Evolutionary conservation across 1,140 invertebrate genomes (phyloP), one percentile per base, ranked within the genome.

Genomic region (Dufourea novaeangliae): DNA sequence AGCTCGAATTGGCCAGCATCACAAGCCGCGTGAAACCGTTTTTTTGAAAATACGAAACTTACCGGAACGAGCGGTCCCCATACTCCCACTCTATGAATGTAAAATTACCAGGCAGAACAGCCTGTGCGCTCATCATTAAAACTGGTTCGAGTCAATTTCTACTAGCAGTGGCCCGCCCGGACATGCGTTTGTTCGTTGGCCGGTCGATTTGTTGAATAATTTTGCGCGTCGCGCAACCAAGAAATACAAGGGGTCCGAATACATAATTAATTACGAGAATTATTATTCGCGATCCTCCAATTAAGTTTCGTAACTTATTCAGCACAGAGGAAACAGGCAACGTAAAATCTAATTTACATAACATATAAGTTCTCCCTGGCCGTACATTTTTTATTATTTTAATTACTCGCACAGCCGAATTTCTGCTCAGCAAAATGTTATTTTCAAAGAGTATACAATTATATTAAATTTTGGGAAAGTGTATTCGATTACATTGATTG

Each of bases 61-160:
- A 63, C 37, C 39, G 56, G 34, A 25, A 29, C 54, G 67, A 59
- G 37, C 54, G 66, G 67, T 68, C 54, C 83, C 78, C 66, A 54
- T 67, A 78, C 80, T 89, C 87, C 87, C 88, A 88, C 74, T 74
- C 85, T 83, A 89, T 89, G 88, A 90, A 89, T 90, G 83, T 82
- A 63, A 89, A 89, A 87, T 88, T 74, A 82, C 75, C 56, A 56
- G 22, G 20, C 63, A 74, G 83, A 71, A 79, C 73, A 75, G 75
- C 67, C n/a, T n/a, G 37, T 25, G 62, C 67, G 37, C 64, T 71
- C 71, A 46, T 76, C 78, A 82, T 82, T 86, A 87, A 83, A 85
- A 86, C 85, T 78, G 77, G 71, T 77, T 79, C 79, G 59, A 80
- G 72, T 76, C 82, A 78, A 87, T 88, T 87, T 83, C 75, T 79